These are phyloP conservation scores for Bungarus multicinctus DNA, from an alignment of 2,113 vertebrate species.

Conservation along the genomic window DNA sequence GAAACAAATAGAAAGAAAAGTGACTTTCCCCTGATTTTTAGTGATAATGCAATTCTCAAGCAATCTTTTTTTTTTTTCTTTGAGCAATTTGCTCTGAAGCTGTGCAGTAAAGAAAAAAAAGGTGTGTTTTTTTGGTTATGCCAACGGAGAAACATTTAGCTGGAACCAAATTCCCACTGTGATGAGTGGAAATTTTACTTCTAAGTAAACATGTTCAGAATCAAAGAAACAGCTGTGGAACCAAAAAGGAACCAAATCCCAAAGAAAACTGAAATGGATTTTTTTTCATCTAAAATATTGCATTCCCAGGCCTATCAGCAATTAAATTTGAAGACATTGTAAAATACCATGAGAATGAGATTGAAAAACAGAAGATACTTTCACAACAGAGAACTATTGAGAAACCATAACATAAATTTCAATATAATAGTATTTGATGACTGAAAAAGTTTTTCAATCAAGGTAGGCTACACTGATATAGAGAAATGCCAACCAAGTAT, in stretches of 20 bases:
- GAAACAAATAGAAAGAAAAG: conserved; percentile 12
- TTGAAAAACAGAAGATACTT: neutral
- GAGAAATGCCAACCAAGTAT: neutral
- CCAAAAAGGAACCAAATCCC: neutral
- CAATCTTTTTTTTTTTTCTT: neutral
- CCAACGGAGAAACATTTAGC: accelerated
- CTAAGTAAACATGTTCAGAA: neutral
- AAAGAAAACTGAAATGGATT: neutral
- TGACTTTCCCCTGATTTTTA: conserved; percentile 15
- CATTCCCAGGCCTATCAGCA: neutral
- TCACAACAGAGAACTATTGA: neutral
- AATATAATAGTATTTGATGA: neutral
- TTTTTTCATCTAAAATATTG: neutral
- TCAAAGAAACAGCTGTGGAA: neutral
- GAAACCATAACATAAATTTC: neutral
- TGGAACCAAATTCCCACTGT: neutral
- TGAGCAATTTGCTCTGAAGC: neutral
- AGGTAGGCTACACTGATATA: neutral
- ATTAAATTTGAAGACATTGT: neutral
- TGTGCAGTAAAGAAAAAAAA: neutral
- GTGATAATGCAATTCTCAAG: neutral
- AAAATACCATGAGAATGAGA: neutral
- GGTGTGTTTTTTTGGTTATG: neutral
- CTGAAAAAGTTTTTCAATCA: neutral
- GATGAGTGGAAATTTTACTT: neutral